Conservation (phyloP, 1,140 invertebrate species). For the Lepidurus apus region DNA sequence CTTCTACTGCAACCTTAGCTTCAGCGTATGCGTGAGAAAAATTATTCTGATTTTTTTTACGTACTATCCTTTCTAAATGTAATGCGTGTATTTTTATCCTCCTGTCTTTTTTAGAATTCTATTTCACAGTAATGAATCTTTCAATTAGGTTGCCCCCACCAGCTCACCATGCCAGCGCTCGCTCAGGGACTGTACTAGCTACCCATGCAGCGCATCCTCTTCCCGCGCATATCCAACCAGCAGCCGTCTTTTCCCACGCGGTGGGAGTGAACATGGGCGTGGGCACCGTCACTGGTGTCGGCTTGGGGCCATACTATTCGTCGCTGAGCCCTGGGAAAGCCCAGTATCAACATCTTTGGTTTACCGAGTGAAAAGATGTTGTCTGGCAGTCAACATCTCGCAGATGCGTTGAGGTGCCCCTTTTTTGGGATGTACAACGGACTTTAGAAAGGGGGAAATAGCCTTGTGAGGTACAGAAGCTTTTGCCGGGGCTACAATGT, state of each 20-base stretch:
- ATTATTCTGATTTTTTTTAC: neutral
- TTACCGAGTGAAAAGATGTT: slow-evolving; percentile 55
- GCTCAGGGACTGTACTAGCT: slow-evolving; percentile 64
- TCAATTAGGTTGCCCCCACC: slow-evolving; percentile 70
- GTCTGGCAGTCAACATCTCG: too few relatives aligned
- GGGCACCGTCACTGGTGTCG: slow-evolving; percentile 37
- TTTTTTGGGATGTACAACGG: too few relatives aligned
- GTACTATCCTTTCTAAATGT: slow-evolving; percentile 3
- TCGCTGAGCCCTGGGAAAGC: slow-evolving; percentile 66
- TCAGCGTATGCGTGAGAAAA: slow-evolving; percentile 29
- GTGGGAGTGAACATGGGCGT: slow-evolving; percentile 47
- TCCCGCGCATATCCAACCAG: slow-evolving; percentile 74
- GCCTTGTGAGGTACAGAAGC: neutral
- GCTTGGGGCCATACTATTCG: slow-evolving; percentile 44
- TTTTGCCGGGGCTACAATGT: neutral
- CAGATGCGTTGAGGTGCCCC: too few relatives aligned
- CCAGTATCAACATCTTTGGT: slow-evolving; percentile 69
- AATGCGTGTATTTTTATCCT: neutral
- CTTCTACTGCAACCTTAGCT: slow-evolving; percentile 34
- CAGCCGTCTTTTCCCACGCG: slow-evolving; percentile 57
- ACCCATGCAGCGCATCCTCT: slow-evolving; percentile 69
- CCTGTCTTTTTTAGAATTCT: neutral
- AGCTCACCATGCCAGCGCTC: slow-evolving; percentile 68
- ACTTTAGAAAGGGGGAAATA: neutral
- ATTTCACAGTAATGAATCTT: slow-evolving; percentile 39